These are phyloP conservation scores for Ochropleura leucogaster DNA, from an alignment of 2,888 invertebrate genomes.

Conservation along the genomic window DNA sequence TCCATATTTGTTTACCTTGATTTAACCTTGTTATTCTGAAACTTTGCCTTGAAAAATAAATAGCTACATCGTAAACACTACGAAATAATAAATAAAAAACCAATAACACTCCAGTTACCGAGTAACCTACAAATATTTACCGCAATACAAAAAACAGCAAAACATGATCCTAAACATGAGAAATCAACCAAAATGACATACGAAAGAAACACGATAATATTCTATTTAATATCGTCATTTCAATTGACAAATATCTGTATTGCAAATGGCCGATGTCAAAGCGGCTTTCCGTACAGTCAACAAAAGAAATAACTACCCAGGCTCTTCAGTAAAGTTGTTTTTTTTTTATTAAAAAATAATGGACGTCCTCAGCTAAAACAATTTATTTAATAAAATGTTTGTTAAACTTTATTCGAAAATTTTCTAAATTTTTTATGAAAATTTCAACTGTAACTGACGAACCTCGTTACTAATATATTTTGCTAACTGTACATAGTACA, in stretches of 20 bases:
- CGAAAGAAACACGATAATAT: not conserved
- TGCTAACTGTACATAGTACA: not conserved
- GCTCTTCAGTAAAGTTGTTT: too few species aligned
- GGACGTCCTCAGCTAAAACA: too few species aligned
- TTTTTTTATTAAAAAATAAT: too few species aligned
- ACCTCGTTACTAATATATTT: too few species aligned
- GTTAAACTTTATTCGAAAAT: too few species aligned
- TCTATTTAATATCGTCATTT: constrained; percentile 26
- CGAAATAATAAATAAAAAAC: not conserved
- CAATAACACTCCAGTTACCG: not conserved
- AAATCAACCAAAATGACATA: not conserved
- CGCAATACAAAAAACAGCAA: not conserved
- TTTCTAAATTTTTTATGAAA: too few species aligned
- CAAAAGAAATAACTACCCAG: too few species aligned
- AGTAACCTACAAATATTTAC: not conserved
- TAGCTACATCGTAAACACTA: not conserved
- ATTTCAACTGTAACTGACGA: too few species aligned
- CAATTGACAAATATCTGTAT: constrained; percentile 39
- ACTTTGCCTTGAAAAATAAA: not conserved
- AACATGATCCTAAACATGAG: not conserved
- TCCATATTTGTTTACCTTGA: not conserved
- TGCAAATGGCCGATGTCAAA: constrained; percentile 42
- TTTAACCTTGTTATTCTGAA: not conserved
- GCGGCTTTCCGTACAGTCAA: constrained; percentile 3
- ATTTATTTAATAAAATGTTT: too few species aligned